Percentiles rank a stretch among this genome's conserved stretches.
These are phyloP conservation scores for Scleropages formosus DNA, from an alignment of 2,797 vertebrate genomes.

Conservation along the genomic window DNA sequence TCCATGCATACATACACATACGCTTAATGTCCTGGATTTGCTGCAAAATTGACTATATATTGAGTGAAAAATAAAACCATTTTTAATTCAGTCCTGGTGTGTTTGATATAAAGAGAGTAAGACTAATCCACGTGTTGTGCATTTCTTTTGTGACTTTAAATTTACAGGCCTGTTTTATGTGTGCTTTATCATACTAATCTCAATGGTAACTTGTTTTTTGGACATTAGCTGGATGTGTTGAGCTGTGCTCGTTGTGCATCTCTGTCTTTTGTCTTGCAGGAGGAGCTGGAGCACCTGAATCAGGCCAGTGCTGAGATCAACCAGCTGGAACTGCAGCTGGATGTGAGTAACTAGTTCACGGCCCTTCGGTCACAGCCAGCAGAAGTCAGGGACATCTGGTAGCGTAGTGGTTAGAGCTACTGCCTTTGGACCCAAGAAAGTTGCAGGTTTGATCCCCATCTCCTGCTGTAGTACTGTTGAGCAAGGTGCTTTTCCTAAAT, in stretches of 20 bases:
- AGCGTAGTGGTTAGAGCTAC: too few species aligned
- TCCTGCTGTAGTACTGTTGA: too few species aligned
- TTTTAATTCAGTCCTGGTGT: too few species aligned
- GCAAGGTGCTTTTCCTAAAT: too few species aligned
- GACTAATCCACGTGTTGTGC: too few species aligned
- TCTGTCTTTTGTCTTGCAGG: slow-evolving; percentile 58
- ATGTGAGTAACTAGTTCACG: slow-evolving; percentile 67
- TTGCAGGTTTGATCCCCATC: too few species aligned
- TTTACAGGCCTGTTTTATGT: too few species aligned
- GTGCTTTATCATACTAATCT: too few species aligned
- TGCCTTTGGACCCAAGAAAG: too few species aligned
- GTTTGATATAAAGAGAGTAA: too few species aligned
- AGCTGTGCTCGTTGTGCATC: neutral
- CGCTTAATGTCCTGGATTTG: neutral
- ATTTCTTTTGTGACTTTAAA: too few species aligned
- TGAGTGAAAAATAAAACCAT: too few species aligned
- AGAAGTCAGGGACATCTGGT: neutral
- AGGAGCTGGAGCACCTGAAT: slow-evolving; percentile 87
- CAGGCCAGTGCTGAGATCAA: slow-evolving; percentile 90
- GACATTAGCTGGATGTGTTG: neutral
- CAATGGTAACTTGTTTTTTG: neutral
- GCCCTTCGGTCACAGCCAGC: neutral
- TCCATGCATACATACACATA: neutral
- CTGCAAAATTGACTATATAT: neutral
- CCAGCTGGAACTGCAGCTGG: slow-evolving; percentile 82